Conservation (phyloP, 2,888 invertebrate species). For the Apeira syringaria region DNA sequence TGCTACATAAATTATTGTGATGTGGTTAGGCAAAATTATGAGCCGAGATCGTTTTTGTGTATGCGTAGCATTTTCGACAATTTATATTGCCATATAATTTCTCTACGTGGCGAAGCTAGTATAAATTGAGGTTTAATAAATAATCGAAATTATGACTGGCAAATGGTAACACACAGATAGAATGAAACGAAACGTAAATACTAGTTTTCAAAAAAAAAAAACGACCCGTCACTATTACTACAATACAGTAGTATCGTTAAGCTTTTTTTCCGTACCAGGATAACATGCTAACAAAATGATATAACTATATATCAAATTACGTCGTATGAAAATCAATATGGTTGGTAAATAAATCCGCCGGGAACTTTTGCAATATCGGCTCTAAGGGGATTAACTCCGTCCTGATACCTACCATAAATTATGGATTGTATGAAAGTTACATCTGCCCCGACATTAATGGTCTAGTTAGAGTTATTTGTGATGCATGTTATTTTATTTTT, state of each 20-base stretch:
- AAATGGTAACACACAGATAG: too few relatives aligned
- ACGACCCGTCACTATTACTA: too few relatives aligned
- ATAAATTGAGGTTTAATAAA: too few relatives aligned
- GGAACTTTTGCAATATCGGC: constrained; percentile 51
- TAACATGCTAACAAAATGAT: background rate
- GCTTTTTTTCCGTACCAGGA: background rate
- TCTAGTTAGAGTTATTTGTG: constrained; percentile 27
- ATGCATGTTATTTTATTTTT: constrained; percentile 25
- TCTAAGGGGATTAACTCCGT: constrained; percentile 47
- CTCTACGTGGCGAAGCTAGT: too few relatives aligned
- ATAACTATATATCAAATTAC: constrained; percentile 20
- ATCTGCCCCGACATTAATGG: constrained; percentile 39
- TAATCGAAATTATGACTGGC: too few relatives aligned
- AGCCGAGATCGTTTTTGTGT: too few relatives aligned
- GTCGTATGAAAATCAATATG: constrained; percentile 41
- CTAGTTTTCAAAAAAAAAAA: too few relatives aligned
- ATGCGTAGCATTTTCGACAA: too few relatives aligned
- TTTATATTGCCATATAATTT: too few relatives aligned
- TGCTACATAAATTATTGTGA: too few relatives aligned
- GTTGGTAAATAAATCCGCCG: constrained; percentile 41
- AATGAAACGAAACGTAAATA: too few relatives aligned
- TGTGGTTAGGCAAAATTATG: too few relatives aligned
- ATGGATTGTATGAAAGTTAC: constrained; percentile 40
- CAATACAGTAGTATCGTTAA: background rate
- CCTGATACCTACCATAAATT: constrained; percentile 38